Base-by-base conservation (phyloP, 1,140 invertebrate genomes). In the Drosophila burlai region DNA sequence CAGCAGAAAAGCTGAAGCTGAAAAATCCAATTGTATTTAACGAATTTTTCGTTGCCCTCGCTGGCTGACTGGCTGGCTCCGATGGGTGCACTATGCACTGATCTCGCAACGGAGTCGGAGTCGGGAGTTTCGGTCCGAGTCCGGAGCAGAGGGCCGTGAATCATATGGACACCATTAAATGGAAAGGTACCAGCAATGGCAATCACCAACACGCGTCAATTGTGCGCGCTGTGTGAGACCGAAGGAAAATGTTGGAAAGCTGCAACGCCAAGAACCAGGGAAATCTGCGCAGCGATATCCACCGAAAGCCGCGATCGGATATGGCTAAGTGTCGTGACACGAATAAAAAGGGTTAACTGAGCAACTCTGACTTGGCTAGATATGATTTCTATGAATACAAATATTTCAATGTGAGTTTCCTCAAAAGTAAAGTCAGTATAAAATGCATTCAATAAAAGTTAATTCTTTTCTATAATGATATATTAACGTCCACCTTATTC, bases 151-250 rank as follows among this genome's bases (percentile, higher is more conserved):
- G 69, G 65, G 82, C 85, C 71, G 82, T 90, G 85, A 90, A 90
- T 90, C 85, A 90, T 90, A 90, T 90, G 85, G 86, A 90, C 85
- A 90, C 85, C 81, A 90, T 90, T 90, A 90, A 90, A 90, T 89
- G 85, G 85, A 81, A 90, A 90, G 80, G 83, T 78, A 77, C 58
- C 59, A 76, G 75, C 85, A 73, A 69, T 76, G 71, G 85, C 85
- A 85, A 90, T 90, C 85, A 83, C 74, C 81, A 87, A 87, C 84
- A 87, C 84, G 85, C 85, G 85, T 90, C 85, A 90, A 90, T 90
- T 86, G 80, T 78, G 71, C 76, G 62, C 80, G 58, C 85, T 81
- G 85, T 90, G 81, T 90, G 85, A 90, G 85, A 90, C 72, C 75
- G 46, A 62, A 75, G 40, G 40, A 57, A 47, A 59, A 66, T 55